Evolutionary conservation across 2,888 invertebrate species (phyloP), one percentile per base, ranked within the genome.

Genomic region (Cepaea hortensis): DNA sequence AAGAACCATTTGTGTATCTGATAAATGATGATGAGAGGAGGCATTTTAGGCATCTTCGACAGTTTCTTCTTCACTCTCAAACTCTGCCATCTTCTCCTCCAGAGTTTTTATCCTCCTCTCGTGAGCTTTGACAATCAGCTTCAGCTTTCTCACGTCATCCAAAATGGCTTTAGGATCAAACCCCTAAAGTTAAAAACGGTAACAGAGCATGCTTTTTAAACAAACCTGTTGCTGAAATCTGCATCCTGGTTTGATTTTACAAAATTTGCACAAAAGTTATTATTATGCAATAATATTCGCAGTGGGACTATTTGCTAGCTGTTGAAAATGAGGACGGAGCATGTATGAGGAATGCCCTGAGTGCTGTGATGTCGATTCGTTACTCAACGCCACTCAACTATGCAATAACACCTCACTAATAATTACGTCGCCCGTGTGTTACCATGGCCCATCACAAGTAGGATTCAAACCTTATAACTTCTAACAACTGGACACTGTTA

Each of bases 101-200:
- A 94, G 91, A 15, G 93, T 90, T 91, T 94, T 94, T 85, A 94
- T 94, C 87, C 94, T 90, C 85, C 94, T 90, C 88, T 94, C 94
- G 90, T 94, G 94, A 81, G 94, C 94, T 90, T 94, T 94, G 68
- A 94, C 94, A 87, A 94, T 94, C 89, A 94, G 94, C 92, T 94
- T 94, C 90, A 94, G 91, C 91, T 94, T 94, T 87, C 94, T 92
- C 89, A 94, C 94, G 91, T 94, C 94, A 87, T 94, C 94, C 89
- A 94, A 89, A 76, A 94, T 90, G 68, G 90, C 92, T 89, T 94
- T 93, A 18, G 93, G 90, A 88, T 94, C 93, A 89, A 93, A 92
- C 70, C 93, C 93, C 94, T 94, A 90, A 68, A 62, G 61, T 70
- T 15, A 61, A 70, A 70, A 85, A 84, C 13, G 50, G 46, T 61